Evolutionary conservation across 2,797 vertebrate species (phyloP), one percentile per base, ranked within the genome.

Genomic region (Manis crassicaudata): DNA sequence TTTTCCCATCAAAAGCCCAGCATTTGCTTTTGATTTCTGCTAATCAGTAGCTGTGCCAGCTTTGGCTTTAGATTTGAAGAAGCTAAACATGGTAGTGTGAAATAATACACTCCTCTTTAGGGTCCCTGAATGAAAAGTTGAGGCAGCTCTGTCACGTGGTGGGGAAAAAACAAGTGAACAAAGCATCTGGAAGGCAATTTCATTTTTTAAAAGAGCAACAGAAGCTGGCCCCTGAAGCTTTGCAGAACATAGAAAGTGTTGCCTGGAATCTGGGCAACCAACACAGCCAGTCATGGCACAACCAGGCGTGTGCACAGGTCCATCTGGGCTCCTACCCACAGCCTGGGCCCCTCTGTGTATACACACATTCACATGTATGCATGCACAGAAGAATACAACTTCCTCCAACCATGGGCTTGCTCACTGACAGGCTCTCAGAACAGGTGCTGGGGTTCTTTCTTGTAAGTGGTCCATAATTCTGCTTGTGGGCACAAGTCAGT

Each of bases 1-100:
- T 97, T 97, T 97, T 90, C 97, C 96, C 96, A 95, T 97, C 97
- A 94, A 97, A 96, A 97, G 65, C 94, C 92, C 83, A 77, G 91
- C 72, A 91, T 96, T 95, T 75, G 87, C 95, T 97, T 97, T 98
- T 96, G 97, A 97, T 96, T 97, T 95, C 96, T 92, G 84, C 94
- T 97, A 96, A 97, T 97, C 96, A 96, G 97, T 97, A 94, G 93
- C 95, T 94, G 76, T 72, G 89, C 94, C 97, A 97, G 96, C 87
- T 87, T 96, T 89, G 94, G 91, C 90, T 97, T 97, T 82, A 79
- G 92, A 85, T 79, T 95, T 97, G 92, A 93, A 93, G 94, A 95
- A 90, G 87, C 94, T 96, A 90, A 97, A 97, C 96, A 96, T 92
- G 95, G 81, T 94, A 95, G 65, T 54, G n/a, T 93, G 91, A 96